Evolutionary conservation across 2,888 invertebrate genomes (phyloP), one percentile per base, ranked within the genome.

Genomic region (Automeris io): DNA sequence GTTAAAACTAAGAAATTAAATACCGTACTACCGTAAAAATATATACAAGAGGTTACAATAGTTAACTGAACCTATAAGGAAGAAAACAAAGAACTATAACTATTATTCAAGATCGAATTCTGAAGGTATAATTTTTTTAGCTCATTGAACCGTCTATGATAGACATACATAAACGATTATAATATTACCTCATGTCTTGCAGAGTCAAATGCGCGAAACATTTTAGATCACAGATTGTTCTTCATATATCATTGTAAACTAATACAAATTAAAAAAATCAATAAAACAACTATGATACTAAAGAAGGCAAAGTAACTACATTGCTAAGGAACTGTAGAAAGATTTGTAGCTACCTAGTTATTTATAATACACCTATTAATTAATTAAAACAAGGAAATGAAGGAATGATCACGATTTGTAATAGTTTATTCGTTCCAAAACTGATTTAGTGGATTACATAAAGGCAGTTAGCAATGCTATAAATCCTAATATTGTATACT

Each of bases 21-120:
- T n/a, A n/a, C n/a, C n/a, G n/a, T n/a, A n/a, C n/a, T n/a, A n/a
- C n/a, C n/a, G n/a, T n/a, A n/a, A n/a, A n/a, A n/a, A n/a, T n/a
- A 60, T 61, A 57, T 53, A 53, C 51, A 55, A 54, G 47, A 48
- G 49, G 44, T 47, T 41, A 38, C 31, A 34, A 45, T 37, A 43
- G 42, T 42, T 19, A 37, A 42, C 42, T 41, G 37, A 35, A 34
- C 18, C 56, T 47, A 54, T 45, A 55, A 55, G 54, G 54, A 56
- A 56, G 54, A 55, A 49, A 52, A 45, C 45, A 46, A 22, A 26
- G 39, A 33, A 46, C 56, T 43, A 47, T 7, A 29, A 29, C 16
- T 33, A 33, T 21, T 12, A 18, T 19, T 8, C 6, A 21, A 21
- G 13, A 33, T 11, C 12, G 1, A 33, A 33, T 33, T 33, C 21